Evolutionary conservation across 2,888 invertebrate species (phyloP), one percentile per base, ranked within the genome.

Genomic region (Philhelius pedissequus): DNA sequence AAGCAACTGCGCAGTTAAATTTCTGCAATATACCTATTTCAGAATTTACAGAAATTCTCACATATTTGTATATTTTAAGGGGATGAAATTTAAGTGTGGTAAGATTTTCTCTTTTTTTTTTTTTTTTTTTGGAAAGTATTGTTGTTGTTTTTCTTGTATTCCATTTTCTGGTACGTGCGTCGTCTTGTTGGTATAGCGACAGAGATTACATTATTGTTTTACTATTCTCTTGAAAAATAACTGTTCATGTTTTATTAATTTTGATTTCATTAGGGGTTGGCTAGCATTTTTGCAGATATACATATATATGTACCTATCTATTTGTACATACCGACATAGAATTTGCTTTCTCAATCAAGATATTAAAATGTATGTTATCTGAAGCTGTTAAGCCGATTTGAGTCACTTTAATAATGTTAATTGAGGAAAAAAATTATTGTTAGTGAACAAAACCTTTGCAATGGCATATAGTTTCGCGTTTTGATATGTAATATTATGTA

Each of bases 191-290:
- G 20, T 30, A 32, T 45, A 20, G 62, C n/a, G 43, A 20, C 13
- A 64, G 13, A 50, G 45, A 54, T 58, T 64, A 62, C 32, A 52
- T 38, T 52, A 56, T 50, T 70, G 27, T 70, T 40, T 64, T 74
- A 54, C 58, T 58, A 69, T 54, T 78, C 50, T 69, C 70, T 62
- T 56, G 70, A 52, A 58, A 79, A 70, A 27, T 60, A 60, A 84
- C 50, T 79, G 71, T 75, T 84, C 79, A 84, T 80, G 71, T 80
- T 84, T 80, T 79, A 84, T 84, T 80, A 80, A 80, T 70, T 84
- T 83, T 69, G 79, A 83, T 83, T 79, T 83, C 52, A 83, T 79
- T 13, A 35, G 66, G 70, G 76, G 70, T 54, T 58, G 22, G 22
- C 48, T 48, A 13, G 48, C 13, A 25, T 7, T 22, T 22, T n/a